Evolutionary conservation across 1,140 invertebrate genomes (phyloP), one percentile per base, ranked within the genome.

Genomic region (Drosophila santomea): DNA sequence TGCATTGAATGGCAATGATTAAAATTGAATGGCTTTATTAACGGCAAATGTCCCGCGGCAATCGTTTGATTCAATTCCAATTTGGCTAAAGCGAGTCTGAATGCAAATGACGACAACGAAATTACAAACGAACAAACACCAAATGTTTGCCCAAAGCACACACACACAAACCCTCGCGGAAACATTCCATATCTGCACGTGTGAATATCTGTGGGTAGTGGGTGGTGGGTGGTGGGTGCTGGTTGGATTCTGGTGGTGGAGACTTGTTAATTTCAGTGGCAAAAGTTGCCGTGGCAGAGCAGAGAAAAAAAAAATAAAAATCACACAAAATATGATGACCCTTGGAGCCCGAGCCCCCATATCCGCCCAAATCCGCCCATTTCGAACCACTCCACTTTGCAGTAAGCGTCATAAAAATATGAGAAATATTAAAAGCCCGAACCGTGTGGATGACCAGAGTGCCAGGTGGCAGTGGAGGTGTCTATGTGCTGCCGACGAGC

Each of bases 221-320:
- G 10, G 15, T 17, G 41, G 61, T 44, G 58, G 74, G 7, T 32
- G 2, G 28, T 32, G 32, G 32, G 8, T 3, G 32, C 8, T 10
- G 32, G 32, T 3, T 10, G 8, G 32, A 10, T 39, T n/a, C 38
- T 43, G 43, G 41, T 17, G 41, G 61, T 44, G 58, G 74, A 73
- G 74, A 78, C 79, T 83, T 86, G 83, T 86, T 86, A 86, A 86
- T 86, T 86, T 89, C 69, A 83, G 72, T 78, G 86, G 63, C 83
- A 86, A 89, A 86, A 86, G 80, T 88, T 79, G 41, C 67, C 56
- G 38, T 64, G 60, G 43, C 25, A 15, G n/a, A 17, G 43, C 43
- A 20, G 20, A 20, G 23, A 41, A 44, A 59, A 51, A 69, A 62
- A 56, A 50, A 50, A 60, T 41, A 38, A 41, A 78, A 85, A 85